A percentile compares a stretch with the other conserved stretches of the same genome.
Conservation (phyloP, 2,797 vertebrate genomes). For the Argentina silus region DNA sequence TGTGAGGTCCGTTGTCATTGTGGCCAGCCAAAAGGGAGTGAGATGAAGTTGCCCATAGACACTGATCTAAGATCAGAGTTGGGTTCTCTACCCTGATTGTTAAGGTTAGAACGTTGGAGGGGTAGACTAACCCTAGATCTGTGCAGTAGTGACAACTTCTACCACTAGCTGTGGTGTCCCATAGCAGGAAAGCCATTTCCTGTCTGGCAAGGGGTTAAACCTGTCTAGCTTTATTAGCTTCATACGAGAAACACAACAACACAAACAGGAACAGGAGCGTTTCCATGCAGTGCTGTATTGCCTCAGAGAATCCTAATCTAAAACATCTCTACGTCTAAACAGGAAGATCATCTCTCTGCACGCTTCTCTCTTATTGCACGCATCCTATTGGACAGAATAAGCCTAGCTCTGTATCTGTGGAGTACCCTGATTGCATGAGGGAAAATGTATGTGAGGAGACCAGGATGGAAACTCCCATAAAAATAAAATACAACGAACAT, state of each 20-base stretch:
- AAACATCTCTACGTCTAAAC: constrained; percentile 11
- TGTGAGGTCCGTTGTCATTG: constrained; percentile 34
- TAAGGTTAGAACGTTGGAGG: background rate
- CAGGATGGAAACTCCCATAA: constrained; percentile 10
- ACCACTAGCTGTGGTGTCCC: background rate
- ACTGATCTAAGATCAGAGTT: background rate
- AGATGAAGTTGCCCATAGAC: background rate
- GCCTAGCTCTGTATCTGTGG: constrained; percentile 22
- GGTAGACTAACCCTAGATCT: background rate
- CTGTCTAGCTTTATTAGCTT: constrained; percentile 7
- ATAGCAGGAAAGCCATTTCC: constrained; percentile 17
- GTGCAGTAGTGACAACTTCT: constrained; percentile 1
- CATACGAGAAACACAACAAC: constrained; percentile 9
- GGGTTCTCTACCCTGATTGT: background rate
- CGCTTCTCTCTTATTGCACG: constrained; percentile 39
- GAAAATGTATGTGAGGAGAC: constrained; percentile 20
- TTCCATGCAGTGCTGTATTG: constrained; percentile 14
- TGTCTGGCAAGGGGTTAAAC: constrained; percentile 3
- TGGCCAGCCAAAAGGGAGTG: constrained; percentile 6
- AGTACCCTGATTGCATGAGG: constrained; percentile 55
- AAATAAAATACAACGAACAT: background rate
- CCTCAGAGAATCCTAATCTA: constrained; percentile 10
- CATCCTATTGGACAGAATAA: constrained; percentile 42
- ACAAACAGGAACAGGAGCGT: constrained; percentile 26
- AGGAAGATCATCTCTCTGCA: background rate